Evolutionary conservation across 1,140 invertebrate species (phyloP).

Genomic region (Solen grandis): DNA sequence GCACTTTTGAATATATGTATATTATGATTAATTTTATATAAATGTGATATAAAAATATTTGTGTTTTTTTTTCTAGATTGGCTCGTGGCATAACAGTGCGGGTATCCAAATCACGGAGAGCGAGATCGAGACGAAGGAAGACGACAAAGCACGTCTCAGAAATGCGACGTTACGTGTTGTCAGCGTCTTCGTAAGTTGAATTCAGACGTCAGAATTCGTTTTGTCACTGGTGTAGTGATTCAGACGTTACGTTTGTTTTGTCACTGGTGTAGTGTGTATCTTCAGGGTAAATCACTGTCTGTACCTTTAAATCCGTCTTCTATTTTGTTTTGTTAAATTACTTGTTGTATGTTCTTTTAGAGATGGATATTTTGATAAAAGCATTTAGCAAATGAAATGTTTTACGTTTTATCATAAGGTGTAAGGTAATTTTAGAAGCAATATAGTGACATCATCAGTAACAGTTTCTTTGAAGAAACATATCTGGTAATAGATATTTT

Average conservation of each 20-base stretch:
- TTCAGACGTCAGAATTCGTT: not conserved
- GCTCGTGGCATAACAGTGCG: constrained; percentile 67
- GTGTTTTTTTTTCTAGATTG: constrained; percentile 69
- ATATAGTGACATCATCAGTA: no score
- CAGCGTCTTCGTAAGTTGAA: constrained; percentile 90
- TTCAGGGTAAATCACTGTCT: not conserved
- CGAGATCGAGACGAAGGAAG: constrained; percentile 88
- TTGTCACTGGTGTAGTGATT: not conserved
- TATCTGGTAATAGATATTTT: no score
- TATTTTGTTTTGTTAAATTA: not conserved
- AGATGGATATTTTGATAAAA: not conserved
- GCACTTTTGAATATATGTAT: no score
- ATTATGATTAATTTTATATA: no score
- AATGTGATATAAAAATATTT: no score
- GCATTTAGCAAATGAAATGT: no score
- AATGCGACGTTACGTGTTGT: constrained; percentile 96
- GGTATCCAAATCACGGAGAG: constrained; percentile 90
- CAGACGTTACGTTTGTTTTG: not conserved
- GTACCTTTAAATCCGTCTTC: not conserved
- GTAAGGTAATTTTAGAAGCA: no score
- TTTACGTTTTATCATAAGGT: no score
- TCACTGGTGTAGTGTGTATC: not conserved
- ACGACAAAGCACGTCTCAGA: constrained; percentile 92
- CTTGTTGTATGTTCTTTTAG: not conserved
- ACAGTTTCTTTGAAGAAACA: no score